Conservation (phyloP, 2,888 invertebrate species). For the Seladonia tumulorum region DNA sequence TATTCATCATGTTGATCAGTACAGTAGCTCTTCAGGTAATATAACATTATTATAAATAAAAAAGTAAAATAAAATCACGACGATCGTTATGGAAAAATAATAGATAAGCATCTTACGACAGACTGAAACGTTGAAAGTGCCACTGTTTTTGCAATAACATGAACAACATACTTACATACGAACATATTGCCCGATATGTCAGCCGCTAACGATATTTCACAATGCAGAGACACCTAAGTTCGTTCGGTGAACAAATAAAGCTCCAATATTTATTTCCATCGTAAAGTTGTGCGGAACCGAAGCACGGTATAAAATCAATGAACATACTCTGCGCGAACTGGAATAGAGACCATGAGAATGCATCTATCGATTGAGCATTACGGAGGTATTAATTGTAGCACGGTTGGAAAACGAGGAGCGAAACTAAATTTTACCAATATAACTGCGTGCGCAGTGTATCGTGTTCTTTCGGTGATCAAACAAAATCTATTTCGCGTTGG, state of each 20-base stretch:
- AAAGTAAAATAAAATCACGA: too few species aligned
- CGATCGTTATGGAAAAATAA: too few species aligned
- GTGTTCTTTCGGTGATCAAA: neutral
- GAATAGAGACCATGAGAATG: conserved; percentile 1
- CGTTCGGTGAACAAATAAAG: neutral
- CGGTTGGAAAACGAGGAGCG: neutral
- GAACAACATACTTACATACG: neutral
- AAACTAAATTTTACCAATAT: neutral
- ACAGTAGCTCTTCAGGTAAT: too few species aligned
- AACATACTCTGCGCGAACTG: neutral
- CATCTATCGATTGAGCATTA: conserved; percentile 14
- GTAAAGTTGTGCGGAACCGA: conserved; percentile 14
- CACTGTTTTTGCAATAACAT: neutral
- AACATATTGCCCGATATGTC: neutral
- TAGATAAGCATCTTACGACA: too few species aligned
- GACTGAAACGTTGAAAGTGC: too few species aligned
- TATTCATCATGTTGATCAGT: too few species aligned
- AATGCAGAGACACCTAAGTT: neutral
- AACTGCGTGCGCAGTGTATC: neutral
- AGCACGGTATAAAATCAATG: conserved; percentile 18
- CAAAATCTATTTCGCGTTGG: neutral
- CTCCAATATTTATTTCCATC: conserved; percentile 1
- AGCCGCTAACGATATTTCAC: neutral
- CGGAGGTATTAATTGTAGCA: neutral
- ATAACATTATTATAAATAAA: too few species aligned